Percentiles rank a stretch among this genome's conserved stretches.
Evolutionary conservation across 2,113 vertebrate genomes (phyloP).

Genomic region (Gobio gobio): DNA sequence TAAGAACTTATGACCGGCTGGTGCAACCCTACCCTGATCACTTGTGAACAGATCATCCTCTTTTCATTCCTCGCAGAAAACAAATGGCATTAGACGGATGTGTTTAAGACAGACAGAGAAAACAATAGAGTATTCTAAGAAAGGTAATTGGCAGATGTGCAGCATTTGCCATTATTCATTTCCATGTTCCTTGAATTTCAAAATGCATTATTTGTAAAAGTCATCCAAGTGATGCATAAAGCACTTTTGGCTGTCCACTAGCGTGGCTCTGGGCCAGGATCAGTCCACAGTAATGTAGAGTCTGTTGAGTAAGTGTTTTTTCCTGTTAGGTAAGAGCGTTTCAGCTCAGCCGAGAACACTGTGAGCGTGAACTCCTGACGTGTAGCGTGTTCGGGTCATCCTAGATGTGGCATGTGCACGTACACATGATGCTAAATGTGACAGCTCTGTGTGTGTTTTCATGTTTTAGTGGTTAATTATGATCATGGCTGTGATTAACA

Average conservation of each 20-base stretch:
- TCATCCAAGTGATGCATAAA: constrained; percentile 24
- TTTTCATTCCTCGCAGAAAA: background rate
- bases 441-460: background rate
- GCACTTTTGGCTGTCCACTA: background rate
- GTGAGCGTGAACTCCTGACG: background rate
- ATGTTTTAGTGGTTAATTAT: background rate
- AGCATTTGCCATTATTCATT: background rate
- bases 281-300: constrained; percentile 9
- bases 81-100: background rate
- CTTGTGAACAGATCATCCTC: too few relatives aligned
- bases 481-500: background rate
- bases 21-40: too few relatives aligned
- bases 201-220: constrained; percentile 17
- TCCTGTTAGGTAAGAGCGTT: background rate
- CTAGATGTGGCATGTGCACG: background rate
- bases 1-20: too few relatives aligned
- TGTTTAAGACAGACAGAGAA: background rate
- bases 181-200: background rate
- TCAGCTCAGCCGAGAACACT: background rate
- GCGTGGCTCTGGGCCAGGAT: background rate
- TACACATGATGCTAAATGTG: background rate
- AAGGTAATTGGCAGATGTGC: background rate
- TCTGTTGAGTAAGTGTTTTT: constrained; percentile 25
- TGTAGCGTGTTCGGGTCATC: background rate
- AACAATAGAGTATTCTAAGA: background rate